Conservation (phyloP, 2,888 invertebrate species). For the Acanthoscelides obtectus region DNA sequence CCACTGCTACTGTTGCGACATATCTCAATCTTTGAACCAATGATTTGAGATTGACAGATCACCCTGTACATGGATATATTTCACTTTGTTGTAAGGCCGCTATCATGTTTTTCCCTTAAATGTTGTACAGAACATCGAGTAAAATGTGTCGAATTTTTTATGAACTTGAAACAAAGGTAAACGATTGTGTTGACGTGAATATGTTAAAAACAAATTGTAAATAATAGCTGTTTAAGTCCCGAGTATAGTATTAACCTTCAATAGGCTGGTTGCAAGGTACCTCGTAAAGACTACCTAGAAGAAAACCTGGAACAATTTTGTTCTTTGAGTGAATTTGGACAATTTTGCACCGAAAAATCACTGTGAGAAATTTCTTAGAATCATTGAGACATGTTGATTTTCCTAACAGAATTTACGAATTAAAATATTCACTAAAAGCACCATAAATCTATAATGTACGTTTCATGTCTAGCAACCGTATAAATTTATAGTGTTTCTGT, state of each 20-base stretch:
- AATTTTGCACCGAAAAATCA: not conserved
- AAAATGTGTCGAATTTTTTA: constrained; percentile 30
- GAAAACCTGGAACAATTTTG: not conserved
- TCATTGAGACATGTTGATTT: too few relatives aligned
- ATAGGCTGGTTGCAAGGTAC: constrained; percentile 5
- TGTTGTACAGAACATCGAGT: constrained; percentile 34
- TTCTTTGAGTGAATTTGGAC: too few relatives aligned
- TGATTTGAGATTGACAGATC: too few relatives aligned
- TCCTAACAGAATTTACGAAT: too few relatives aligned
- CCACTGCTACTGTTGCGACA: too few relatives aligned
- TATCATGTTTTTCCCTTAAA: constrained; percentile 11
- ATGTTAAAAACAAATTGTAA: not conserved
- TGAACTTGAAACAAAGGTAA: constrained; percentile 11
- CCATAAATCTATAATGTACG: too few relatives aligned
- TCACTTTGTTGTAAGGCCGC: not conserved
- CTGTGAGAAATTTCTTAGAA: too few relatives aligned
- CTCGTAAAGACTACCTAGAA: constrained; percentile 11
- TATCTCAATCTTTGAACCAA: too few relatives aligned
- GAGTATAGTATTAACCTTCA: constrained; percentile 3
- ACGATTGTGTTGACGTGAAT: constrained; percentile 16
- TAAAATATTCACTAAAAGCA: too few relatives aligned
- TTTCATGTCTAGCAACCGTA: too few relatives aligned
- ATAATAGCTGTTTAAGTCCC: constrained; percentile 26
- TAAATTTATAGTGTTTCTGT: too few relatives aligned
- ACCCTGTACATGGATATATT: not conserved